Evolutionary conservation across 1,140 invertebrate species (phyloP), one percentile per base, ranked within the genome.

Genomic region (Ladona fulva): DNA sequence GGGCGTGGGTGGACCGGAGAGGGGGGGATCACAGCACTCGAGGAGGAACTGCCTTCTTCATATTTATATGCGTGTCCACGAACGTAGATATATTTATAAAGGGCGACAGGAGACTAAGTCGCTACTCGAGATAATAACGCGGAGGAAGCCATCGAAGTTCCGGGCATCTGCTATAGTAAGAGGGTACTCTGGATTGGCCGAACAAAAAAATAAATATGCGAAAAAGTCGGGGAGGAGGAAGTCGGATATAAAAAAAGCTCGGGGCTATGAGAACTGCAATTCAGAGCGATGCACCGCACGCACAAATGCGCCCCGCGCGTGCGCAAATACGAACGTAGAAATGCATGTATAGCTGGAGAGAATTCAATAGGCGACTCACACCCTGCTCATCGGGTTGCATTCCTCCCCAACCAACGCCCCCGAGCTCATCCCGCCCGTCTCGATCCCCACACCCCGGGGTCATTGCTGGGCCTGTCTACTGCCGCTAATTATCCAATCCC

Each of bases 401-500:
- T 19, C 44, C 44, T 19, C 44, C 44, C 44, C 44, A 52, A 52
- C 44, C 44, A 52, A 52, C 10, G 19, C 44, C 44, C 44, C 44
- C 19, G 10, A 52, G 10, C 44, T 19, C 44, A 10, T 52, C 19
- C 44, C 44, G 10, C 44, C 44, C 44, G 19, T 52, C n/a, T 37
- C n/a, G 1, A 1, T 19, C 52, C 52, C 52, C 52, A 66, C 52
- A 66, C 52, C 52, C 52, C 14, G 52, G 52, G 52, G 52, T 66
- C 52, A 66, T 22, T 66, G 52, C 52, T 19, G 44, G 44, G 44
- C 10, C 19, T 11, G 52, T 66, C 52, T 66, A 66, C 52, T 6
- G 52, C 52, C 52, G 52, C 52, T 66, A 66, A 66, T 66, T 66
- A 66, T 66, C 52, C 52, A 66, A 66, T 66, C 52, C 52, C 52